phyloP scores from a whole-genome alignment of 2,113 vertebrate species.

The Elaphurus davidianus region DNA sequence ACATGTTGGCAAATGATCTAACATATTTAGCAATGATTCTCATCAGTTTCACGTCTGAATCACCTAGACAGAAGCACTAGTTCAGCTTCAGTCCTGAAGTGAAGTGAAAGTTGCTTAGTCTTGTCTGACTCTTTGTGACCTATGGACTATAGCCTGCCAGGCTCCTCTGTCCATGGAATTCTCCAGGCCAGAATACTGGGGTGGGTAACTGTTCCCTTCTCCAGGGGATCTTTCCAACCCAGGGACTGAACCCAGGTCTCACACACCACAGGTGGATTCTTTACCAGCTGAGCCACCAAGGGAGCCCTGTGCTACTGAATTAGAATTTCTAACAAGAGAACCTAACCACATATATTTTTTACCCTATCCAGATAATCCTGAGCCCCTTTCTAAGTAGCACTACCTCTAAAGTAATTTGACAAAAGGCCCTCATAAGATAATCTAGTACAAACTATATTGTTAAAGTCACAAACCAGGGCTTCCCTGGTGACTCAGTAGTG shows the following conservation, averaged over 20 bases:
- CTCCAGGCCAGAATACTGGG: not conserved
- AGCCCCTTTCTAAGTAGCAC: not conserved
- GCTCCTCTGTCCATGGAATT: not conserved
- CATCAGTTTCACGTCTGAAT: not conserved
- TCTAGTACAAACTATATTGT: not conserved
- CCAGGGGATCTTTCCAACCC: not conserved
- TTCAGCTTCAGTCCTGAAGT: not conserved
- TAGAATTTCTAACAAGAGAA: not conserved
- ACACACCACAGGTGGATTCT: not conserved
- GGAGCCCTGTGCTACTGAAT: not conserved
- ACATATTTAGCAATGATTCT: not conserved
- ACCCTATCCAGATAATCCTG: not conserved
- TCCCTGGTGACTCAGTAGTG: not conserved
- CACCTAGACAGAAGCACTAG: not conserved
- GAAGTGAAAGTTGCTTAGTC: not conserved
- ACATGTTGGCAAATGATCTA: not conserved
- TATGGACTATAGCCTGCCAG: not conserved
- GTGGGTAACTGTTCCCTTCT: not conserved
- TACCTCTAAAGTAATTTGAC: not conserved
- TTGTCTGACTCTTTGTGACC: not conserved
- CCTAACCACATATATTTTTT: not conserved
- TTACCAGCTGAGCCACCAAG: not conserved
- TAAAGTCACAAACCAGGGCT: slow-evolving; percentile 16
- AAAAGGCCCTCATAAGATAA: not conserved
- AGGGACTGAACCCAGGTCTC: not conserved